phyloP scores from a whole-genome alignment of 2,888 invertebrate species.

The Trachelus troglodyta region DNA sequence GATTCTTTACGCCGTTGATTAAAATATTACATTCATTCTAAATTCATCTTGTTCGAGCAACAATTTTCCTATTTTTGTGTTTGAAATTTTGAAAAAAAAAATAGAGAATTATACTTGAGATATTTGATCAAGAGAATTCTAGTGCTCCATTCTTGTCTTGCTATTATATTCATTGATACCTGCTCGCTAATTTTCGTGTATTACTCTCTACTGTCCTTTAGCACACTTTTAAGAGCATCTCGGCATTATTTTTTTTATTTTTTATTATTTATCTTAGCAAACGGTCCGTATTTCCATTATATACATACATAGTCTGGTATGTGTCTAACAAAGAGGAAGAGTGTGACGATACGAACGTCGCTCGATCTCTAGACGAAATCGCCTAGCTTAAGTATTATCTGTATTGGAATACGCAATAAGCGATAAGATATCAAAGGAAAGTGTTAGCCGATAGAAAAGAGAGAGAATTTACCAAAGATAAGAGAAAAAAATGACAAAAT shows the following conservation, averaged over 20 bases:
- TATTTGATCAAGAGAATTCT: no score
- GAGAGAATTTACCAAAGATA: slow-evolving; percentile 9
- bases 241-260: slow-evolving; percentile 8
- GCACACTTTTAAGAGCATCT: slow-evolving; percentile 34
- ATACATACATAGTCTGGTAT: slow-evolving; percentile 9
- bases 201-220: slow-evolving; percentile 25
- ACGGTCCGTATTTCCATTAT: slow-evolving; percentile 19
- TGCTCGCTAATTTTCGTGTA: slow-evolving; percentile 45
- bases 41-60: neutral
- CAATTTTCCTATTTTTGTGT: neutral
- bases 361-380: slow-evolving; percentile 20
- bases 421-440: neutral
- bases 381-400: neutral
- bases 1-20: neutral
- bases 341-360: slow-evolving; percentile 15
- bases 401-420: neutral
- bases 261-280: slow-evolving; percentile 15
- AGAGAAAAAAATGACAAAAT: slow-evolving; percentile 16
- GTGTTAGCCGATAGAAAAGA: slow-evolving; percentile 5
- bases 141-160: neutral
- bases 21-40: neutral
- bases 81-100: neutral
- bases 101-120: no score
- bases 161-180: slow-evolving; percentile 14
- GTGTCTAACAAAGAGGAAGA: slow-evolving; percentile 13